Percentiles rank a stretch among this genome's conserved stretches.
Evolutionary conservation across 92 coral and sea anemone genomes (phyloP).

Genomic region (Phenganax subtilis): DNA sequence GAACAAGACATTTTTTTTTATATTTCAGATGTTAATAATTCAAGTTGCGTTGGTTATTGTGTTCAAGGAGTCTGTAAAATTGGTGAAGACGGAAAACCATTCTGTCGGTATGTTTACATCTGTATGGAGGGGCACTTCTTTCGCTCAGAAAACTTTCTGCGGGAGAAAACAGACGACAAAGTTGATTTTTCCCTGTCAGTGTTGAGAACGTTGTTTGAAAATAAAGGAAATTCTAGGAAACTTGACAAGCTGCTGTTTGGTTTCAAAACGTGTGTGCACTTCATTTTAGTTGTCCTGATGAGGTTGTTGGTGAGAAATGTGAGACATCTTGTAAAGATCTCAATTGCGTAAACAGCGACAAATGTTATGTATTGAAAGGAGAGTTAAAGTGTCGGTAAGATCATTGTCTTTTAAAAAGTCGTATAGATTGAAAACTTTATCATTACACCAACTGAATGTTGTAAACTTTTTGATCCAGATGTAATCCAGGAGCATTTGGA

Average conservation of each 20-base stretch:
- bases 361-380: conserved; percentile 57
- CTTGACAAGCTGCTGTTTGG: neutral
- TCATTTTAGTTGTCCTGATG: conserved; percentile 14
- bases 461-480: too few relatives aligned
- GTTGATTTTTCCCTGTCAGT: neutral
- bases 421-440: neutral
- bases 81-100: conserved; percentile 51
- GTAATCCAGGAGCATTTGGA: too few relatives aligned
- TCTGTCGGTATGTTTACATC: conserved; percentile 66
- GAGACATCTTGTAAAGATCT: conserved; percentile 58
- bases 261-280: neutral
- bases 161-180: neutral
- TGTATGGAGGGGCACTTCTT: conserved; percentile 3
- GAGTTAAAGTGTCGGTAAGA: conserved; percentile 67
- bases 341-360: conserved; percentile 67
- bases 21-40: conserved; percentile 6
- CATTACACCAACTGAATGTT: too few relatives aligned
- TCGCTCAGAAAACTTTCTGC: neutral
- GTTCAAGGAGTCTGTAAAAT: conserved; percentile 71
- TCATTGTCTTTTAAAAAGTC: neutral
- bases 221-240: neutral
- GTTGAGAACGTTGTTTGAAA: too few relatives aligned
- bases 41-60: conserved; percentile 65
- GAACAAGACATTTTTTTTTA: neutral
- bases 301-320: conserved; percentile 41